A percentile compares a stretch with the other conserved stretches of the same genome.
These are phyloP conservation scores for Fringilla coelebs DNA, from an alignment of 2,797 vertebrate genomes.

Conservation along the genomic window DNA sequence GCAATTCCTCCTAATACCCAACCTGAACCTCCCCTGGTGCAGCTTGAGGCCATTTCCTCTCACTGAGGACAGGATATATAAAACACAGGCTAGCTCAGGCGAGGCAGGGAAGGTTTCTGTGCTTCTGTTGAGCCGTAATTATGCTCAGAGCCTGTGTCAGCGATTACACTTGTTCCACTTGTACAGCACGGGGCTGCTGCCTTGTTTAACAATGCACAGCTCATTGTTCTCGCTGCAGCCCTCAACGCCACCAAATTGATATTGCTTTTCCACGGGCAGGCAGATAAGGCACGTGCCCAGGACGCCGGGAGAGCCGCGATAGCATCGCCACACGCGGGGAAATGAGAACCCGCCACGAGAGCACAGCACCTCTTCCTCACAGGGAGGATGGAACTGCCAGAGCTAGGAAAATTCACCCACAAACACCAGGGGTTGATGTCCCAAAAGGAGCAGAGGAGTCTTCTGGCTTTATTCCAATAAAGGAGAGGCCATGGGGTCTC, in stretches of 20 bases:
- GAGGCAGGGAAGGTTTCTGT: not conserved
- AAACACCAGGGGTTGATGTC: too few species aligned
- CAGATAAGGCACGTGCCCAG: slow-evolving; percentile 46
- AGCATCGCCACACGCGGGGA: slow-evolving; percentile 1
- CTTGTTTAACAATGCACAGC: slow-evolving; percentile 70
- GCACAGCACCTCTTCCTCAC: not conserved
- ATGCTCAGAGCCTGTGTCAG: not conserved
- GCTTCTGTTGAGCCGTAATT: not conserved
- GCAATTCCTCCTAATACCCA: not conserved
- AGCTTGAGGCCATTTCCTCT: rapidly evolving
- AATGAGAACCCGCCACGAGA: not conserved
- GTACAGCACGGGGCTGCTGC: slow-evolving; percentile 29
- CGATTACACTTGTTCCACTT: slow-evolving; percentile 37
- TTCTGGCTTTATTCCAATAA: too few species aligned
- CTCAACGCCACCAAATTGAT: slow-evolving; percentile 21
- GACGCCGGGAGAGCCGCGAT: not conserved
- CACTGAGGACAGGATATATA: not conserved
- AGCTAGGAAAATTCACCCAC: too few species aligned
- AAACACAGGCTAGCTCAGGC: not conserved
- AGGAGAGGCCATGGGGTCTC: too few species aligned
- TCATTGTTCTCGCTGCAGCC: slow-evolving; percentile 57
- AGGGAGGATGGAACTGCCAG: too few species aligned
- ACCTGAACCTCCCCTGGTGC: rapidly evolving
- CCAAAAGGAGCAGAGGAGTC: too few species aligned
- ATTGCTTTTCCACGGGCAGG: slow-evolving; percentile 1